Evolutionary conservation across 2,888 invertebrate genomes (phyloP).

Genomic region (Drosophila quasianomalipes): DNA sequence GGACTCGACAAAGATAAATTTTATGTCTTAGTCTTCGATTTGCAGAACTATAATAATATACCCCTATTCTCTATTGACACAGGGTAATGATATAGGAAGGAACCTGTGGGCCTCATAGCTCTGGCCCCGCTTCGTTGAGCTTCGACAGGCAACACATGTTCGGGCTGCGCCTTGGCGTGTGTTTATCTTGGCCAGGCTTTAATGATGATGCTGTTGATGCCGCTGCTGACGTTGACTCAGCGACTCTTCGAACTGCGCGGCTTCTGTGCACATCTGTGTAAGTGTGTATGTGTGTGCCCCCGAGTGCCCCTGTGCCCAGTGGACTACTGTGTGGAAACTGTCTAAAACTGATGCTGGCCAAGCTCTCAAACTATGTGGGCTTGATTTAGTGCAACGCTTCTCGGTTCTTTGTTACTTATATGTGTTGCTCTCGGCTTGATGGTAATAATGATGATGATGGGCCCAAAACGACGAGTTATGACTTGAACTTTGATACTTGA

Average conservation of each 20-base stretch:
- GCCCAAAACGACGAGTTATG: conserved; percentile 43
- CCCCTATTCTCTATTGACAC: neutral
- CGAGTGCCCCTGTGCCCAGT: conserved; percentile 2
- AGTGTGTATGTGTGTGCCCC: neutral
- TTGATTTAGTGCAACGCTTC: conserved; percentile 71
- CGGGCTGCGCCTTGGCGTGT: conserved; percentile 68
- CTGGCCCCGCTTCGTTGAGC: conserved; percentile 37
- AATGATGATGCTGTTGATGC: conserved; percentile 63
- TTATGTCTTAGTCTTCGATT: neutral
- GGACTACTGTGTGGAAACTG: conserved; percentile 72
- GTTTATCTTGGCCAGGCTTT: conserved; percentile 73
- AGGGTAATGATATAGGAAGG: conserved; percentile 41
- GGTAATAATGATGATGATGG: conserved; percentile 42
- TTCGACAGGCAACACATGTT: conserved; percentile 75
- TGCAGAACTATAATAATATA: neutral
- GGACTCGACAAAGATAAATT: neutral
- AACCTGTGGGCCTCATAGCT: conserved; percentile 49
- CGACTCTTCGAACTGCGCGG: conserved; percentile 36
- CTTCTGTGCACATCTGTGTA: conserved; percentile 26
- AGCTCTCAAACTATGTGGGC: conserved; percentile 62
- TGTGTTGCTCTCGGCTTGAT: conserved; percentile 27
- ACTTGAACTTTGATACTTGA: conserved; percentile 62
- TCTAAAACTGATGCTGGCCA: conserved; percentile 62
- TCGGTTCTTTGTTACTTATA: conserved; percentile 44
- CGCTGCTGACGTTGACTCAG: conserved; percentile 54